These are phyloP conservation scores for Diplodus sargus DNA, from an alignment of 2,797 vertebrate genomes.

Conservation along the genomic window DNA sequence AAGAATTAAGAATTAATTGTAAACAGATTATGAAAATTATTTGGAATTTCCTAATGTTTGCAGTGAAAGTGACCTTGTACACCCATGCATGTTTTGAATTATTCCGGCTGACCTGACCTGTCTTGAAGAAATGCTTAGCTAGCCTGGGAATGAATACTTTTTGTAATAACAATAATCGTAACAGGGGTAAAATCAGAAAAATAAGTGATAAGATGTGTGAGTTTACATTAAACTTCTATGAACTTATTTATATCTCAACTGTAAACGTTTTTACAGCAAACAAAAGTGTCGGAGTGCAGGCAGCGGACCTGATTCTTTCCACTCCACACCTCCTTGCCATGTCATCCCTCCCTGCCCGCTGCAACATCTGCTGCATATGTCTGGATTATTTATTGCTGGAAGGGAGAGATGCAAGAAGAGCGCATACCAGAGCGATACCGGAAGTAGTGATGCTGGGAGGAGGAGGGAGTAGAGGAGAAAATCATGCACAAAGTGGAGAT, in stretches of 20 bases:
- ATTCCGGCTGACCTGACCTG: neutral
- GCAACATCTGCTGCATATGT: conserved; percentile 89
- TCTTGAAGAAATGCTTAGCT: neutral
- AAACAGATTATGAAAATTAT: too few relatives aligned
- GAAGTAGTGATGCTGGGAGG: neutral
- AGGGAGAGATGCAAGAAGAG: neutral
- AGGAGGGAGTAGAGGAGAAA: conserved; percentile 10
- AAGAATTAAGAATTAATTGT: too few relatives aligned
- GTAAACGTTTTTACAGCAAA: conserved; percentile 33
- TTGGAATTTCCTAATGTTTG: neutral
- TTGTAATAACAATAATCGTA: neutral
- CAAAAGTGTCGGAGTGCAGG: conserved; percentile 63
- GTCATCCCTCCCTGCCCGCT: conserved; percentile 89
- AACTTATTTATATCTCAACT: conserved; percentile 11
- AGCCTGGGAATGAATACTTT: neutral
- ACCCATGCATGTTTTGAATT: neutral
- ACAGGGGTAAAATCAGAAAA: neutral
- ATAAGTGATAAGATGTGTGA: neutral
- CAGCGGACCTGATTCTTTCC: conserved; percentile 79
- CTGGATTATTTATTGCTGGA: conserved; percentile 81
- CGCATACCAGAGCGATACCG: accelerated
- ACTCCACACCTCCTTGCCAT: conserved; percentile 84
- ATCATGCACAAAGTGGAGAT: neutral
- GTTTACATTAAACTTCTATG: neutral
- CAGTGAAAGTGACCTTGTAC: neutral